These are phyloP conservation scores for Sparus aurata DNA, from an alignment of 2,797 vertebrate species.

Conservation along the genomic window DNA sequence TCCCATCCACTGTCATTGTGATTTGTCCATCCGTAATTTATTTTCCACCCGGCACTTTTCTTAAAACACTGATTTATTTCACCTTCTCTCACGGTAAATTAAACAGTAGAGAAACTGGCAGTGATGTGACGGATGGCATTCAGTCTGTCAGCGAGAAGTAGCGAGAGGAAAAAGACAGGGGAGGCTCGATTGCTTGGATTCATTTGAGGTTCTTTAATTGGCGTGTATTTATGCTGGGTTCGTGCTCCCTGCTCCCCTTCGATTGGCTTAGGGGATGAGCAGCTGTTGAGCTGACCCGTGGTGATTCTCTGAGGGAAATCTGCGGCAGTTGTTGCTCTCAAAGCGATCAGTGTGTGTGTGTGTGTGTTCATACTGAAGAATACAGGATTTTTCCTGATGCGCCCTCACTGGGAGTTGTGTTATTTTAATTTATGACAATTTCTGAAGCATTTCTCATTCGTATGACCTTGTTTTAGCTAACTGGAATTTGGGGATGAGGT, in stretches of 20 bases:
- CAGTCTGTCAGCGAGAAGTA: constrained; percentile 49
- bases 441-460: neutral
- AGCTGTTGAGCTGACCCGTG: constrained; percentile 75
- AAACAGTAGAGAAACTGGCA: constrained; percentile 52
- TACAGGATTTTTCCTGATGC: constrained; percentile 5
- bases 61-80: constrained; percentile 48
- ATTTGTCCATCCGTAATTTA: constrained; percentile 52
- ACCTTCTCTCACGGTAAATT: constrained; percentile 47
- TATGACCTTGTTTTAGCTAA: constrained; percentile 1
- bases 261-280: constrained; percentile 73
- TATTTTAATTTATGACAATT: constrained; percentile 29
- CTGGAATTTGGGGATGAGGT: neutral
- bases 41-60: constrained; percentile 31
- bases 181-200: constrained; percentile 71
- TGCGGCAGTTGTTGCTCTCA: constrained; percentile 58
- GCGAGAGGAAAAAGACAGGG: constrained; percentile 31
- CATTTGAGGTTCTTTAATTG: constrained; percentile 75
- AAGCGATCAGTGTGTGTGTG: neutral
- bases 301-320: constrained; percentile 60
- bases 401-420: constrained; percentile 11
- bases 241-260: constrained; percentile 68
- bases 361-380: no score
- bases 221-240: constrained; percentile 60
- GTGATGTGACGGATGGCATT: constrained; percentile 49
- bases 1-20: constrained; percentile 29